Conservation (phyloP, 2,797 vertebrate species). For the Onychomys torridus region DNA sequence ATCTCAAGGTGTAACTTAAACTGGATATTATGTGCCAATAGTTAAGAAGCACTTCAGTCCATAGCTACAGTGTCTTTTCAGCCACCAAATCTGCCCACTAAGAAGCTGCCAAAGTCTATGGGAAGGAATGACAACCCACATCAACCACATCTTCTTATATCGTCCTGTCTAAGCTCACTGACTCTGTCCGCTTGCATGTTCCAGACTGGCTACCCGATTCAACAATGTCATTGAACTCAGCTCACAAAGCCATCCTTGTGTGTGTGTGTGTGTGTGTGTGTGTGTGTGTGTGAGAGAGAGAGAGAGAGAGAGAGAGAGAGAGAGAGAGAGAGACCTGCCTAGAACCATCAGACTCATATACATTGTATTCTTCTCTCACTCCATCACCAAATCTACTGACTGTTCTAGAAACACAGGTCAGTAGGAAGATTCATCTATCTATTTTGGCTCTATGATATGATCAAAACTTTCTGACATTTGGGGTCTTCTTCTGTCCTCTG, state of each 20-base stretch:
- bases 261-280: too few species aligned
- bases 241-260: background rate
- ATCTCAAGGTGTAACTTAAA: background rate
- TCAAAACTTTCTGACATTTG: conserved; percentile 48
- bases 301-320: too few species aligned
- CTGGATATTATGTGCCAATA: background rate
- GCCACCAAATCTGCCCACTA: background rate
- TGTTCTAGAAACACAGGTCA: background rate
- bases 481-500: conserved; percentile 5
- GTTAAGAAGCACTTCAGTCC: conserved; percentile 8
- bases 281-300: too few species aligned
- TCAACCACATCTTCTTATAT: background rate
- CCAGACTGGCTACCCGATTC: background rate
- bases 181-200: too few species aligned
- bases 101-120: background rate
- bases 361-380: background rate
- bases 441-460: background rate
- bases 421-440: background rate
- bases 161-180: background rate
- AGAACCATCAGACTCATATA: background rate
- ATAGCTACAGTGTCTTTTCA: conserved; percentile 2
- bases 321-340: background rate
- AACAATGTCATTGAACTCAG: background rate
- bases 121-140: background rate
- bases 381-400: conserved; percentile 25